Conservation (phyloP, 2,888 invertebrate species). For the Erpobdella octoculata region DNA sequence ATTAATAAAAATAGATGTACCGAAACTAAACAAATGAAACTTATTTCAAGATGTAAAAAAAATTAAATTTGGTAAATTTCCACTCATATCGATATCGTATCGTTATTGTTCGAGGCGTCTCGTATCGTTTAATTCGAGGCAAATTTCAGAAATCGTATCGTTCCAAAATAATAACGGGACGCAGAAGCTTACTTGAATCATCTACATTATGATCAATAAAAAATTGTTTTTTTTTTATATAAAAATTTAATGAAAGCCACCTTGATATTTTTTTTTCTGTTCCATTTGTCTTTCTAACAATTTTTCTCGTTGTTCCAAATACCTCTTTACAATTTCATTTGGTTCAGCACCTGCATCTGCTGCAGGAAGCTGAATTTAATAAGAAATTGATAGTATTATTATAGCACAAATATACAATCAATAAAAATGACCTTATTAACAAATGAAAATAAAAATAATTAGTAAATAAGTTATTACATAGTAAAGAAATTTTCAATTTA, state of each 20-base stretch:
- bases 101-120: too few relatives aligned
- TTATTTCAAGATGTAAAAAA: too few relatives aligned
- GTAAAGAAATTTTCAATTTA: neutral
- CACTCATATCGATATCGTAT: too few relatives aligned
- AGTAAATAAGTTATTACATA: neutral
- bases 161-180: too few relatives aligned
- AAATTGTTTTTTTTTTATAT: neutral
- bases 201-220: neutral
- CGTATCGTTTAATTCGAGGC: too few relatives aligned
- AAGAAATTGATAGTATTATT: too few relatives aligned
- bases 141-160: too few relatives aligned
- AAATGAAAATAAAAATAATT: neutral
- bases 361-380: neutral
- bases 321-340: constrained; percentile 54
- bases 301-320: constrained; percentile 51
- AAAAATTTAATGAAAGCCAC: constrained; percentile 41
- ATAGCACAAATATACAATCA: too few relatives aligned
- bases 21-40: too few relatives aligned
- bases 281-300: constrained; percentile 51
- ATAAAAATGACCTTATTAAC: neutral
- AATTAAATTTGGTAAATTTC: too few relatives aligned
- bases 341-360: constrained; percentile 35
- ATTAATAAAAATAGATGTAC: too few relatives aligned
- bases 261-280: constrained; percentile 46
- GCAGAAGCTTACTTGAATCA: neutral